Conservation (phyloP, 2,888 invertebrate genomes). For the Vandiemenella viatica region DNA sequence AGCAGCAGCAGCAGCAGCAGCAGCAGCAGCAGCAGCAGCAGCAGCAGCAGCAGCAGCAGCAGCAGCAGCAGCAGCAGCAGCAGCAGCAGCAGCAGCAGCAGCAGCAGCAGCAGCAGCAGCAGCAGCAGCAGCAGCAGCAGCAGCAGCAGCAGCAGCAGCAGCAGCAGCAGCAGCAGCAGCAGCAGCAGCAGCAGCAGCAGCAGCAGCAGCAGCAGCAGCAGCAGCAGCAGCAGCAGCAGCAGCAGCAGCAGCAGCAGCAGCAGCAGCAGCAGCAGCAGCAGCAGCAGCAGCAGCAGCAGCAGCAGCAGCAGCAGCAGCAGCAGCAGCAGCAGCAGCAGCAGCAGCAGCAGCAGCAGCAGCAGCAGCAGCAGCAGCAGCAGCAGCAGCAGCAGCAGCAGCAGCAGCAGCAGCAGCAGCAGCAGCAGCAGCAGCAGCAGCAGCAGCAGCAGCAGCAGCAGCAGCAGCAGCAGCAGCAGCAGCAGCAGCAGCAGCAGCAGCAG, state of each 20-base stretch:
- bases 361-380: not conserved
- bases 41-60: not conserved
- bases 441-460: not conserved
- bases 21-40: not conserved
- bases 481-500: not conserved
- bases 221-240: not conserved
- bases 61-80: not conserved
- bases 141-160: not conserved
- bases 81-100: not conserved
- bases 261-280: not conserved
- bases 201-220: not conserved
- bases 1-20: not conserved
- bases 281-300: not conserved
- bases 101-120: not conserved
- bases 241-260: not conserved
- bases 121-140: not conserved
- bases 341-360: not conserved
- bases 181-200: not conserved
- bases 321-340: not conserved
- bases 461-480: not conserved
- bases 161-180: not conserved
- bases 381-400: not conserved
- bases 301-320: not conserved
- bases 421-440: not conserved
- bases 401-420: not conserved